Percentiles rank a stretch among this genome's conserved stretches.
phyloP scores from a whole-genome alignment of 2,888 invertebrate species.

The Cheilosia vulpina region DNA sequence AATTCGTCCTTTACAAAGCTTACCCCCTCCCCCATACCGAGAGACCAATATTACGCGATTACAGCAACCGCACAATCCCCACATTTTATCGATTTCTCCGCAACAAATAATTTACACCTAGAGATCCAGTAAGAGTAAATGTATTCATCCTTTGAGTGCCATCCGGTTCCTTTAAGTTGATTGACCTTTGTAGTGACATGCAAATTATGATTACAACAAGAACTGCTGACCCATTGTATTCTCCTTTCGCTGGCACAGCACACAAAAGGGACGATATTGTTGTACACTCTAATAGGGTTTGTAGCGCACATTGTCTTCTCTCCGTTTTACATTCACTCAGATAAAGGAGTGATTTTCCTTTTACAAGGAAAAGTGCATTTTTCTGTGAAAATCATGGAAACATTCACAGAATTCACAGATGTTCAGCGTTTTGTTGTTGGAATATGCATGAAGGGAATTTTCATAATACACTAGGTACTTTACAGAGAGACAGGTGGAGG shows the following conservation, averaged over 20 bases:
- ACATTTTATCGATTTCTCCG: neutral
- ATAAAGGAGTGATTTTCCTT: no score
- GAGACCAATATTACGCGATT: neutral
- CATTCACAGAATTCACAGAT: slow-evolving; percentile 62
- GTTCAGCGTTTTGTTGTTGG: slow-evolving; percentile 19
- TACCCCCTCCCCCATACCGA: neutral
- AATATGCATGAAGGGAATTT: slow-evolving; percentile 47
- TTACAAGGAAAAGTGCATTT: neutral
- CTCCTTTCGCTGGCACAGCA: no score
- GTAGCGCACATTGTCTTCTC: no score
- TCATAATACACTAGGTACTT: slow-evolving; percentile 29
- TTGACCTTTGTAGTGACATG: no score
- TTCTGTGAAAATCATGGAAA: slow-evolving; percentile 29
- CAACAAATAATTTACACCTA: neutral
- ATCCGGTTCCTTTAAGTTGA: neutral
- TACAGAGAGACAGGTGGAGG: neutral
- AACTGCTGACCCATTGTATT: no score
- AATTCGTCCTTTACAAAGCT: neutral
- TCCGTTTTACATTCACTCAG: no score
- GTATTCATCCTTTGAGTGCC: neutral
- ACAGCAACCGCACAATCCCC: neutral
- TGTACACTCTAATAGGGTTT: no score
- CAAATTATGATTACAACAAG: no score
- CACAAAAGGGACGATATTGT: no score
- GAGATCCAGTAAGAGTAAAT: neutral